Conservation (phyloP, 2,888 invertebrate species). For the Rotaria sp. region DNA sequence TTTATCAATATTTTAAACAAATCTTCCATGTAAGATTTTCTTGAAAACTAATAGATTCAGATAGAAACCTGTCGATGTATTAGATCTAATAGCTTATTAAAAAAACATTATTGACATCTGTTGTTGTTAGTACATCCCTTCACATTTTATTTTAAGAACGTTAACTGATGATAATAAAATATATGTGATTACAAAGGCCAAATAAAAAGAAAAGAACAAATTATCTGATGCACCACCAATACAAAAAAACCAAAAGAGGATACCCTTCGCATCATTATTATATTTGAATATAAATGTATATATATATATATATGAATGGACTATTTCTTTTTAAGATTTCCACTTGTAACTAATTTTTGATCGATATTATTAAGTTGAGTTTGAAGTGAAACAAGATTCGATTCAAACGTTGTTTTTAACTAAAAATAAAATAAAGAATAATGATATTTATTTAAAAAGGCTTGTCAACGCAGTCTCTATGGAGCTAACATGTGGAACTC, state of each 20-base stretch:
- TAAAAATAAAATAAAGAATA: not conserved
- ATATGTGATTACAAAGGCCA: constrained; percentile 2
- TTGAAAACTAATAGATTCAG: too few relatives aligned
- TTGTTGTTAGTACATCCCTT: not conserved
- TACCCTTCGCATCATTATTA: not conserved
- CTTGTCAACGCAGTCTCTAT: too few relatives aligned
- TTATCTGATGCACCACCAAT: not conserved
- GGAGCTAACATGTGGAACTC: too few relatives aligned
- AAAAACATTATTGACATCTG: too few relatives aligned
- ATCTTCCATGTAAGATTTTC: too few relatives aligned
- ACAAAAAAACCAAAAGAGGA: not conserved
- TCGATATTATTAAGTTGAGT: not conserved
- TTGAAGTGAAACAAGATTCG: constrained; percentile 6
- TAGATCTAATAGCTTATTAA: too few relatives aligned
- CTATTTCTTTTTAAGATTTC: not conserved
- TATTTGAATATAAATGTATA: not conserved
- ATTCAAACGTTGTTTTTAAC: constrained; percentile 24
- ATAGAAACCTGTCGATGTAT: too few relatives aligned
- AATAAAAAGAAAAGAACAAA: not conserved
- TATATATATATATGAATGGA: not conserved
- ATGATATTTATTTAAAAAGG: not conserved
- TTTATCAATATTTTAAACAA: too few relatives aligned
- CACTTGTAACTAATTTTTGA: not conserved
- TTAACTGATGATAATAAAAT: constrained; percentile 5
- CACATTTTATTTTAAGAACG: not conserved